phyloP scores from a whole-genome alignment of 1,140 invertebrate genomes.

The Trichonephila clavipes region DNA sequence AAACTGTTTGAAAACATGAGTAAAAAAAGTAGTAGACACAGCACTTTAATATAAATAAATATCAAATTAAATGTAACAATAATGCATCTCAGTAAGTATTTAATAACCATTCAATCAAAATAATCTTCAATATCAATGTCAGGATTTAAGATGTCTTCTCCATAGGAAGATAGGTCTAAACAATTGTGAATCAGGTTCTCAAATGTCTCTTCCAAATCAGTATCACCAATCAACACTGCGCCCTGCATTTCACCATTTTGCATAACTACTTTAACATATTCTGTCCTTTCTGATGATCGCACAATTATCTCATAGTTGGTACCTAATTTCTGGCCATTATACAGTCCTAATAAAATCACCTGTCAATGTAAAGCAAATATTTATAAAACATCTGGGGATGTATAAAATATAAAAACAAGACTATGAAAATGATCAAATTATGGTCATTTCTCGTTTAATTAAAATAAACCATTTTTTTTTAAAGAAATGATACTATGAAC shows the following conservation, averaged over 20 bases:
- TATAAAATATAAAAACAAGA: not conserved
- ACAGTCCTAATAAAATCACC: slow-evolving; percentile 93
- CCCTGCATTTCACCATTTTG: slow-evolving; percentile 93
- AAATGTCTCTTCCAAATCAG: slow-evolving; percentile 98
- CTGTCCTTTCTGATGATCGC: slow-evolving; percentile 88
- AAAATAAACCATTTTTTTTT: too few relatives aligned
- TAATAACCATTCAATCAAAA: slow-evolving; percentile 89
- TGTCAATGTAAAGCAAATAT: slow-evolving; percentile 77
- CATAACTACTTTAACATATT: slow-evolving; percentile 96
- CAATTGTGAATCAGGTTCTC: slow-evolving; percentile 99
- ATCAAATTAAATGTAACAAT: too few relatives aligned
- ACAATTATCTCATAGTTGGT: slow-evolving; percentile 93
- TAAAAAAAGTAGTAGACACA: too few relatives aligned
- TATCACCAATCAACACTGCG: slow-evolving; percentile 97
- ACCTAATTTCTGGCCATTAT: slow-evolving; percentile 94
- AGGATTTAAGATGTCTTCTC: slow-evolving; percentile 96
- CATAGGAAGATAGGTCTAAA: slow-evolving; percentile 92
- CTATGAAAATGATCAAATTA: not conserved
- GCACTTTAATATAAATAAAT: too few relatives aligned
- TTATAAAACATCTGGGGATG: not conserved
- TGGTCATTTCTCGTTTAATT: not conserved
- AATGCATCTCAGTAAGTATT: too few relatives aligned
- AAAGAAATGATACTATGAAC: too few relatives aligned
- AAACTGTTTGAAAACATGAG: too few relatives aligned
- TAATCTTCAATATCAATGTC: slow-evolving; percentile 99